A percentile compares a stretch with the other conserved stretches of the same genome.
These are phyloP conservation scores for Paramormyrops hopkinsi DNA, from an alignment of 2,797 vertebrate genomes.

Conservation along the genomic window DNA sequence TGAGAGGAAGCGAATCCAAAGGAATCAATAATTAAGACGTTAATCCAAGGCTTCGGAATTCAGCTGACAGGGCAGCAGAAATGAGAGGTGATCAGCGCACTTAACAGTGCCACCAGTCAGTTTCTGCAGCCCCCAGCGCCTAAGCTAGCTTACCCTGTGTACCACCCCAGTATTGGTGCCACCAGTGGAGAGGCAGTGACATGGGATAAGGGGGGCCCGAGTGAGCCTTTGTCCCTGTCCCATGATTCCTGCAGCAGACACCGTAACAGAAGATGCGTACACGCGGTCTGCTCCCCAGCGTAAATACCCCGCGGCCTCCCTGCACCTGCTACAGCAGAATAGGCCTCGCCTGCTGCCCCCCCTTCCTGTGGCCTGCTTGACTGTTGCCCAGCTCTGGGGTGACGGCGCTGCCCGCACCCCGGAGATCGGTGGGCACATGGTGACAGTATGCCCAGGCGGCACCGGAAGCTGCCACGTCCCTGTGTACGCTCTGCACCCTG, in stretches of 20 bases:
- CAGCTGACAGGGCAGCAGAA: slow-evolving; percentile 34
- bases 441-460: not conserved
- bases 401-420: slow-evolving; percentile 48
- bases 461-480: not conserved
- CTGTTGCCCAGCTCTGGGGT: slow-evolving; percentile 27
- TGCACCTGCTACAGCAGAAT: not conserved
- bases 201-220: not conserved
- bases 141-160: not conserved
- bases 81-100: slow-evolving; percentile 28
- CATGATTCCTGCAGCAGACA: not conserved
- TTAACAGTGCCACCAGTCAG: not conserved
- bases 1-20: slow-evolving; percentile 39
- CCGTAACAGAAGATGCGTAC: not conserved
- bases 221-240: not conserved
- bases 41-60: slow-evolving; percentile 37
- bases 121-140: not conserved
- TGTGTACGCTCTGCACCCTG: not conserved
- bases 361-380: not conserved
- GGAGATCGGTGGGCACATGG: slow-evolving; percentile 43
- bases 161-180: too few relatives aligned
- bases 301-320: not conserved
- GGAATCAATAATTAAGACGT: slow-evolving; percentile 55
- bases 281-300: too few relatives aligned
- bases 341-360: too few relatives aligned
- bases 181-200: not conserved